Evolutionary conservation across 2,797 vertebrate genomes (phyloP), one percentile per base, ranked within the genome.

Genomic region (Alcedo quadribrachys): DNA sequence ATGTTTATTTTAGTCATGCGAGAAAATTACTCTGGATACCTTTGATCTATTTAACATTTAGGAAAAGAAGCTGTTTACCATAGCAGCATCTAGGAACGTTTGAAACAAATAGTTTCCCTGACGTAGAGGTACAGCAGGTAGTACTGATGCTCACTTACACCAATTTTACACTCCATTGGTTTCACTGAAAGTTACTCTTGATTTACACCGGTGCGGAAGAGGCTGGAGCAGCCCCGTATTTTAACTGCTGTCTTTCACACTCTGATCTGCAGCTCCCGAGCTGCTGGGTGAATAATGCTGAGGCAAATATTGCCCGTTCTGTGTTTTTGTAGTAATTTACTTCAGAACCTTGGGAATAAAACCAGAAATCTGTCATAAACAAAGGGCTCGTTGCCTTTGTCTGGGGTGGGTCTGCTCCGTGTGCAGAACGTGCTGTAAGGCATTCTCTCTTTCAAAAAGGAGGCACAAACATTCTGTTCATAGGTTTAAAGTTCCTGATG

Each of bases 331-430:
- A 45, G 83, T 88, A 87, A 95, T 93, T 95, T 96, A 88, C 91
- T 96, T 25, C 85, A 54, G 91, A 94, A 93, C 89, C 92, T 95
- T 77, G 94, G 89, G 94, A 95, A 86, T 93, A 80, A 90, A 88
- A 74, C 4, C 65, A 89, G 87, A 82, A 63, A 89, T 86, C 85
- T 89, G 92, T 88, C 92, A 88, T 74, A 94, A 94, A 88, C 85
- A 93, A 94, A 70, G 65, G 74, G 9, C 81, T 96, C 77, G 9
- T 91, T 88, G 51, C 92, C 81, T 79, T 69, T 5, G 1, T 55
- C 90, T 71, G 76, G 40, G 78, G 37, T 3, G 12, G 35, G 30
- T 15, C 62, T 62, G 60, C 70, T 35, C 68, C 2, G 6, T 30
- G 60, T 50, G 81, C 92, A 82, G 80, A 90, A 86, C 83, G 82